Percentiles rank a stretch among this genome's conserved stretches.
phyloP scores from a whole-genome alignment of 2,113 vertebrate species.

The Xyrauchen texanus region DNA sequence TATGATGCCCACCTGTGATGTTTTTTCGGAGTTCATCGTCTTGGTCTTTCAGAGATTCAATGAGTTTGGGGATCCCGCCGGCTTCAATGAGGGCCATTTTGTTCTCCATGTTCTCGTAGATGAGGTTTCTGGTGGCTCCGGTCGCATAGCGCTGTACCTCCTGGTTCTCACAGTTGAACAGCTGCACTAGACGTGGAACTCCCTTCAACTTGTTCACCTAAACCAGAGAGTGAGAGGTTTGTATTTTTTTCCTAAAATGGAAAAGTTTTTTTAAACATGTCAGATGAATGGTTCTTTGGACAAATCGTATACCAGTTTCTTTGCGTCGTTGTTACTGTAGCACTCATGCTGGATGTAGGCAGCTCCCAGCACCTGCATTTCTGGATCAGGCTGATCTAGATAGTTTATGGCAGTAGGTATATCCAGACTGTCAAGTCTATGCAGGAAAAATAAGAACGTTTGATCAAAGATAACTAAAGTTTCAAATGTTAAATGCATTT shows the following conservation, averaged over 20 bases:
- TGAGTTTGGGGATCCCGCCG: slow-evolving; percentile 82
- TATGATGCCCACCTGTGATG: slow-evolving; percentile 64
- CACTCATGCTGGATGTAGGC: slow-evolving; percentile 93
- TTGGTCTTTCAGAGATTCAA: slow-evolving; percentile 75
- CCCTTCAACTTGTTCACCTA: slow-evolving; percentile 86
- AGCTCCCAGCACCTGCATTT: slow-evolving; percentile 85
- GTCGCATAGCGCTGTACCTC: slow-evolving; percentile 91
- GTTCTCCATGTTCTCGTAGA: slow-evolving; percentile 89
- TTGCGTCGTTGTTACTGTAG: slow-evolving; percentile 84
- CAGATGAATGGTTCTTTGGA: not conserved
- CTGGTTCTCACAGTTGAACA: slow-evolving; percentile 85
- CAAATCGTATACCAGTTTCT: slow-evolving; percentile 78
- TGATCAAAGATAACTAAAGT: not conserved
- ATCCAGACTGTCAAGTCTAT: slow-evolving; percentile 71
- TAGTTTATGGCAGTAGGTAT: slow-evolving; percentile 84
- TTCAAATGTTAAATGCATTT: not conserved
- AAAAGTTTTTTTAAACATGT: not conserved
- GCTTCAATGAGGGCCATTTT: slow-evolving; percentile 87
- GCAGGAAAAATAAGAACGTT: not conserved
- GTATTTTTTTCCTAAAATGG: not conserved
- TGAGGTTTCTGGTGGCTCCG: slow-evolving; percentile 90
- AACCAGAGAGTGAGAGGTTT: not conserved
- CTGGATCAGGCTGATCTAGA: slow-evolving; percentile 79
- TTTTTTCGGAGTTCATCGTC: slow-evolving; percentile 92
- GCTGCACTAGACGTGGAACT: slow-evolving; percentile 82